A percentile compares a stretch with the other conserved stretches of the same genome.
Conservation (phyloP, 2,797 vertebrate species). For the Eulemur rubriventer region DNA sequence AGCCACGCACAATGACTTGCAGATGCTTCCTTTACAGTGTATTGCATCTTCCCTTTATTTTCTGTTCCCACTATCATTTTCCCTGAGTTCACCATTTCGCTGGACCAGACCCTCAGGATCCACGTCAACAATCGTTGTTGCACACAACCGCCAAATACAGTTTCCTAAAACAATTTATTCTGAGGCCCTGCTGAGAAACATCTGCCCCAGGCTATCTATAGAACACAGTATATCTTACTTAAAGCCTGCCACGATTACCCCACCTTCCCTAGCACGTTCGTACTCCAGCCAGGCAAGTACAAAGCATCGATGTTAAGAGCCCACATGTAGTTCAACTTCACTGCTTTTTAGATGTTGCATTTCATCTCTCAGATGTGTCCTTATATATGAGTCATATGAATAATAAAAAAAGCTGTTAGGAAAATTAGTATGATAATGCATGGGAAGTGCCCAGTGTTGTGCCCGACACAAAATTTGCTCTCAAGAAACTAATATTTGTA, state of each 20-base stretch:
- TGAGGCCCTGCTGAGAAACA: background rate
- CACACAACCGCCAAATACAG: background rate
- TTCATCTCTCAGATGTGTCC: background rate
- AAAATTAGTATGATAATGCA: background rate
- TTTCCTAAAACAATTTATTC: conserved; percentile 3
- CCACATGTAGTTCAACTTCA: background rate
- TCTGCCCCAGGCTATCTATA: background rate
- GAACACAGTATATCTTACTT: background rate
- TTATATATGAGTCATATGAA: background rate
- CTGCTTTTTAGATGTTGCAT: background rate
- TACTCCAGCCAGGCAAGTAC: background rate
- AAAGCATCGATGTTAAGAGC: background rate
- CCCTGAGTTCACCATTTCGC: no score
- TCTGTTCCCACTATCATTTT: background rate
- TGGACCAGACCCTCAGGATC: background rate
- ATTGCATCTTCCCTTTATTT: background rate
- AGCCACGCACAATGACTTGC: background rate
- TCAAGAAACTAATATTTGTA: background rate
- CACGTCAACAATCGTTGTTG: background rate
- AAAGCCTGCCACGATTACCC: background rate
- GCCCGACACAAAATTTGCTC: background rate
- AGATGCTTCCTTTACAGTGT: background rate
- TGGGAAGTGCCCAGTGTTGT: background rate
- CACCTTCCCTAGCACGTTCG: background rate
- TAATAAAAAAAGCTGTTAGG: background rate